Conservation (phyloP, 2,797 vertebrate species). For the Lacerta viridis region DNA sequence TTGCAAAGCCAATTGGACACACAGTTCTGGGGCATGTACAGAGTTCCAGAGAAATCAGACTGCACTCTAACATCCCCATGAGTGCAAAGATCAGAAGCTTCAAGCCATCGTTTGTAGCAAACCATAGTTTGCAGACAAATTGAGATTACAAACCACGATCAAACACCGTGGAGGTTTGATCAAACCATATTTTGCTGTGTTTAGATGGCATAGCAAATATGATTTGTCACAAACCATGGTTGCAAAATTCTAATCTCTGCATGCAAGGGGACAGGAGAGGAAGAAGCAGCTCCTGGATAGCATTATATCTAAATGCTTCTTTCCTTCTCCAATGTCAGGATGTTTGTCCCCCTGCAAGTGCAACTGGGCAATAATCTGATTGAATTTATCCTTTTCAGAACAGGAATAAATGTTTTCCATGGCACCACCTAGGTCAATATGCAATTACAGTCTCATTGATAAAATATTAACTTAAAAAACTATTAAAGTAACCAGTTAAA, state of each 20-base stretch:
- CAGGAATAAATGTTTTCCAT: conserved; percentile 22
- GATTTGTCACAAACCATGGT: not conserved
- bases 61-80: not conserved
- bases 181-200: not conserved
- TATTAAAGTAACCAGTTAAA: conserved; percentile 50
- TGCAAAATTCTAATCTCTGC: not conserved
- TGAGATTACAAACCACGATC: not conserved
- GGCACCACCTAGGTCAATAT: conserved; percentile 34
- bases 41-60: too few species aligned
- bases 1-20: too few species aligned
- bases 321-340: not conserved
- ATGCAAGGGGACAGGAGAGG: not conserved
- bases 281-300: not conserved
- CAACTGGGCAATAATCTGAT: not conserved
- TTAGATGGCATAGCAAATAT: not conserved
- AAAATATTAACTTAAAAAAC: conserved; percentile 61
- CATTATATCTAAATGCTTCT: not conserved
- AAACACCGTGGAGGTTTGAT: not conserved
- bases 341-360: conserved; percentile 4
- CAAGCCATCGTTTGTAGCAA: not conserved
- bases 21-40: too few species aligned
- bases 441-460: conserved; percentile 31
- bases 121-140: not conserved
- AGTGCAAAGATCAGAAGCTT: not conserved
- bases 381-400: conserved; percentile 20